phyloP scores from a whole-genome alignment of 2,797 vertebrate genomes.

The Sciurus carolinensis region DNA sequence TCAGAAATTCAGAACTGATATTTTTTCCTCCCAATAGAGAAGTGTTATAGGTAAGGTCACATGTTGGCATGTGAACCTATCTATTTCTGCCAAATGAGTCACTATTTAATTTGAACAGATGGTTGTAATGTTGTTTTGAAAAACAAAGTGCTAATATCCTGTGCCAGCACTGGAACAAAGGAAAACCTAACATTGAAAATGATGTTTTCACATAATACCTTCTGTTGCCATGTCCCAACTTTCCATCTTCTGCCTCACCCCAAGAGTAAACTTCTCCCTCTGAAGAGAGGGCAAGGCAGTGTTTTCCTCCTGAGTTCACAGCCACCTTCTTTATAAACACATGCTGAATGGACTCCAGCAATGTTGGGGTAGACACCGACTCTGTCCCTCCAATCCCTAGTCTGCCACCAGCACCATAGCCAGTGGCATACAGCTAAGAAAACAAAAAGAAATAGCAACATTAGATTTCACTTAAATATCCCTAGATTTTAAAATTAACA shows the following conservation, averaged over 20 bases:
- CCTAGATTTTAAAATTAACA: neutral
- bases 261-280: conserved; percentile 99
- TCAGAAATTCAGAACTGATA: neutral
- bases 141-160: neutral
- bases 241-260: conserved; percentile 99
- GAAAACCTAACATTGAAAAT: neutral
- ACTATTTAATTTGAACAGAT: neutral
- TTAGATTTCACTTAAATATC: neutral
- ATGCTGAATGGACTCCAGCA: conserved; percentile 98
- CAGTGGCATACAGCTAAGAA: conserved; percentile 96
- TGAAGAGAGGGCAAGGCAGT: conserved; percentile 97
- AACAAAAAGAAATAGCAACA: neutral
- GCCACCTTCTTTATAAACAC: conserved; percentile 99
- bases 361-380: conserved; percentile 97
- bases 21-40: neutral
- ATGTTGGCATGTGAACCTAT: neutral
- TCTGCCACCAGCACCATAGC: conserved; percentile 97
- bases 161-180: neutral
- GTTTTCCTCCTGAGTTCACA: conserved; percentile 99
- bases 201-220: conserved; percentile 89
- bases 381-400: conserved; percentile 98
- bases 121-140: neutral
- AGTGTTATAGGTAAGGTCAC: neutral
- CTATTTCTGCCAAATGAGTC: neutral
- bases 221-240: conserved; percentile 98